Evolutionary conservation across 1,140 invertebrate genomes (phyloP), one percentile per base, ranked within the genome.

Genomic region (Odontomachus brunneus): DNA sequence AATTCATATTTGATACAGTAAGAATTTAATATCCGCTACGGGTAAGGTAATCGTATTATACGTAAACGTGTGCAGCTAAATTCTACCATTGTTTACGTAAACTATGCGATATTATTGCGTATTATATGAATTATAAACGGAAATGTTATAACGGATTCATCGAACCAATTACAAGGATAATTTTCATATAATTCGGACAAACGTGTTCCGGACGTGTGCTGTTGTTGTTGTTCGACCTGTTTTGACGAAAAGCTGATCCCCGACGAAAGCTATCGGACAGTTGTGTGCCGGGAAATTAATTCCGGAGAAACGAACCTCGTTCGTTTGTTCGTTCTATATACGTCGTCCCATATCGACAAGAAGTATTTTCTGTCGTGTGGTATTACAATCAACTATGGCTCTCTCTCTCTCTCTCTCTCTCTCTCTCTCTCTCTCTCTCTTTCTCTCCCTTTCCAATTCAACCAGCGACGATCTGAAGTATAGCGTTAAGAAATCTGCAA

Each of bases 31-130:
- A 72, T 65, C 38, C 59, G 38, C 19, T 59, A 26, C 49, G 19
- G 53, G 29, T 49, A 44, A 62, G 33, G 44, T 84, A 82, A 84
- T 84, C 76, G 59, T 82, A 84, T 84, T 72, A 44, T 44, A 82
- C 83, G 72, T 57, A 51, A 60, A 48, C 14, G 49, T 53, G 53
- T 66, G 26, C 48, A 80, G 65, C 51, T 80, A 80, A 78, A 80
- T 80, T 80, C 60, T 80, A 33, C 75, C 51, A 80, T 80, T 80
- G 65, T 80, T 80, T 80, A 29, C 53, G 65, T 29, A 69, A 59
- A 71, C 65, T 80, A 80, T 71, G 55, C 53, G 33, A 57, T 80
- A 80, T 71, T 71, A 80, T 22, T 19, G 22, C 14, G 53, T 48
- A 75, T 75, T 75, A 63, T 29, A 55, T 55, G 75, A 69, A 78